These are phyloP conservation scores for Odontophorus gujanensis DNA, from an alignment of 2,113 vertebrate genomes.

Conservation along the genomic window DNA sequence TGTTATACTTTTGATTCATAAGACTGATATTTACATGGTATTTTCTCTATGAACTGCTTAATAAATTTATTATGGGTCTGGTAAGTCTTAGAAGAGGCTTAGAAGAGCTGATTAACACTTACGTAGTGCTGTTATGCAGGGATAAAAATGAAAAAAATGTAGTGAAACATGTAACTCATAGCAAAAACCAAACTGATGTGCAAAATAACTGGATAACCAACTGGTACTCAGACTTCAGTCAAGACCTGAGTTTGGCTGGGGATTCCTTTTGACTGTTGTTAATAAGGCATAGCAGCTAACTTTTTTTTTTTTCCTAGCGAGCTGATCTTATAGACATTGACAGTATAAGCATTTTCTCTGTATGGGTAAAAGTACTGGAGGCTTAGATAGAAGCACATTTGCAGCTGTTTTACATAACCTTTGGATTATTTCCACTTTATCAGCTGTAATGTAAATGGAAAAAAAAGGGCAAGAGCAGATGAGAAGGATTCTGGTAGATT, in stretches of 20 bases:
- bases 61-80: background rate
- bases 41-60: background rate
- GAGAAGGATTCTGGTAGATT: constrained; percentile 42
- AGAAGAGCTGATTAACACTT: background rate
- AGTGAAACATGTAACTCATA: background rate
- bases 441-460: constrained; percentile 64
- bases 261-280: background rate
- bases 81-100: background rate
- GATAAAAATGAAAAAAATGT: background rate
- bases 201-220: background rate
- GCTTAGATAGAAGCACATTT: constrained; percentile 32
- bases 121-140: background rate
- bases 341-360: constrained; percentile 31
- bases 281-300: background rate
- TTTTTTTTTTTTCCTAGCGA: background rate
- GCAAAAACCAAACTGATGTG: background rate
- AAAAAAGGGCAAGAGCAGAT: constrained; percentile 47
- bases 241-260: background rate
- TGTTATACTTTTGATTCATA: background rate
- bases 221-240: background rate
- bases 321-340: background rate
- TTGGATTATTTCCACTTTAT: constrained; percentile 52
- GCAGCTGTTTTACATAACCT: constrained; percentile 70
- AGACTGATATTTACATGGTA: background rate
- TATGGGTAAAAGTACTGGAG: constrained; percentile 37